These are phyloP conservation scores for Pomatostomus ruficeps DNA, from an alignment of 2,113 vertebrate species.

Conservation along the genomic window DNA sequence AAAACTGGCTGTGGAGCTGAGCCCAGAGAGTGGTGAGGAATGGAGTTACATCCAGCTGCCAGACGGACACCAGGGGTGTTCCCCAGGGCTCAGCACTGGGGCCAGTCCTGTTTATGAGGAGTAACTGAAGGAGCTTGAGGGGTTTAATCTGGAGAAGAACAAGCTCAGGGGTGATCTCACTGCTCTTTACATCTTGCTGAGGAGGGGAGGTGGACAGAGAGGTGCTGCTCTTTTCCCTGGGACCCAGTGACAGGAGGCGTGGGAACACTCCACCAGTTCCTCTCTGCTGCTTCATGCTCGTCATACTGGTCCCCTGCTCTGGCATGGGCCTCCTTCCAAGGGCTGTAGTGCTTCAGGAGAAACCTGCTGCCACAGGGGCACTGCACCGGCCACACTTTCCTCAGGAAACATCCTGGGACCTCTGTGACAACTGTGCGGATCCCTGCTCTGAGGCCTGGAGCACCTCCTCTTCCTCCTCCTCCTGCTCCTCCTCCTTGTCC, in stretches of 20 bases:
- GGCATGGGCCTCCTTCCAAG: not conserved
- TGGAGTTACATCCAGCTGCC: not conserved
- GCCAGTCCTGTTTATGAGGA: not conserved
- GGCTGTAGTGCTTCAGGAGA: not conserved
- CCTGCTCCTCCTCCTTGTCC: no score
- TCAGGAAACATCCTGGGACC: not conserved
- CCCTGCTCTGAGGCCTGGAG: not conserved
- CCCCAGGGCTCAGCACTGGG: not conserved
- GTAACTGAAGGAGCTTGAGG: not conserved
- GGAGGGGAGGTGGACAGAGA: not conserved
- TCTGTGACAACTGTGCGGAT: not conserved
- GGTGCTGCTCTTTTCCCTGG: not conserved
- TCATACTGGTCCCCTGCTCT: not conserved
- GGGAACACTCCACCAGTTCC: not conserved
- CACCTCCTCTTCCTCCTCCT: no score
- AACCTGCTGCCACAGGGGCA: not conserved
- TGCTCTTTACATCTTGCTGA: not conserved
- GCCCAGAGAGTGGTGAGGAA: not conserved
- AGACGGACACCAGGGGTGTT: rapidly evolving
- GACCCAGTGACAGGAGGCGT: not conserved
- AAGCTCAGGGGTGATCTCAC: not conserved
- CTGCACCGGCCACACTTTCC: rapidly evolving
- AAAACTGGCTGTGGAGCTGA: not conserved
- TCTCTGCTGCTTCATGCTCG: not conserved
- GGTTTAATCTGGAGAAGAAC: not conserved